Base-by-base conservation (phyloP, 2,888 invertebrate genomes). In the Oxytorus armatus region DNA sequence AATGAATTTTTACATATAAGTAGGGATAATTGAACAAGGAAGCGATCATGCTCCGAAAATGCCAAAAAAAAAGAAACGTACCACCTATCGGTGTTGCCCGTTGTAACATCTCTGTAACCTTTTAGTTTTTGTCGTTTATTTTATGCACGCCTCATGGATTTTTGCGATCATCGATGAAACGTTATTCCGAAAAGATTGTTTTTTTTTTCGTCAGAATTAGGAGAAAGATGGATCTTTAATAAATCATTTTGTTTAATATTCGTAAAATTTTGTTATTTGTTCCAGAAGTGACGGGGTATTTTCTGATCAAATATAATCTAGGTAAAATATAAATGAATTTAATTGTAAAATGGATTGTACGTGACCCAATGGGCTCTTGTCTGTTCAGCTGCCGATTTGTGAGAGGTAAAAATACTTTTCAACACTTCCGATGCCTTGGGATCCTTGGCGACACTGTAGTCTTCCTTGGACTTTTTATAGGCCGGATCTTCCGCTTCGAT, bases 341-440 rank as follows among this genome's bases (percentile, higher is more conserved):
- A 75, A 74, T 73, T 97, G 91, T 97, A 97, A 92, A 97, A 97
- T 63, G 99, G 99, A 93, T 99, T 99, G 88, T 98, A 98, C 0
- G 99, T 99, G 72, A 99, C 96, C 99, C 99, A 99, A 91, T 99
- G 98, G 1, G 98, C 98, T 85, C 96, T 95, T 53, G 95, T 94
- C 91, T 99, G 98, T 68, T 96, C 95, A 86, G 96, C 94, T 73
- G 98, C 99, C 70, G 95, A 95, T 88, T 96, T 94, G 89, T 98
- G 98, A 7, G 96, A 95, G 0, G 98, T 99, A 89, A 99, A 99
- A 66, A 99, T 92, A 1, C 98, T 98, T 92, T 99, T 99, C 90
- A 96, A 98, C 0, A 98, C 98, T 92, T 97, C 96, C 78, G 96
- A 96, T 3, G 96, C 96, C 86, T 96, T 96, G 0, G 98, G 97